These are phyloP conservation scores for Calyptomena viridis DNA, from an alignment of 2,113 vertebrate genomes.

Conservation along the genomic window DNA sequence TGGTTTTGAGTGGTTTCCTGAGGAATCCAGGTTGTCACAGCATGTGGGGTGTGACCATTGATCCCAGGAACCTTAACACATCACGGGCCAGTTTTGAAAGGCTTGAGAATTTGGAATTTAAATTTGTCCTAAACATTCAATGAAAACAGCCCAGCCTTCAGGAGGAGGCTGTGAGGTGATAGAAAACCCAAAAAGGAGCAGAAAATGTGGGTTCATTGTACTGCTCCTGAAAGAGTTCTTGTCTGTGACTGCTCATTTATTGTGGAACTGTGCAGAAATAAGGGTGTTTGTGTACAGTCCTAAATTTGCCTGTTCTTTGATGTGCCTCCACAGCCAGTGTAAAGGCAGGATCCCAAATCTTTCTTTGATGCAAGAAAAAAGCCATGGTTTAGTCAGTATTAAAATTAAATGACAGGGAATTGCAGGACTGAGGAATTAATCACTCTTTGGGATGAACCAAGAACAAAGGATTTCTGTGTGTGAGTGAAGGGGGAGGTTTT, in stretches of 20 bases:
- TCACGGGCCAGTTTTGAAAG: fast-evolving
- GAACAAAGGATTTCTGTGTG: background rate
- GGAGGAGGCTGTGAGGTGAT: background rate
- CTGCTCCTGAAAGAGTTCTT: background rate
- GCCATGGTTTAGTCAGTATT: background rate
- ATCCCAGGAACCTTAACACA: background rate
- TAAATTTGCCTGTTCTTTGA: background rate
- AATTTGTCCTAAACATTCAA: background rate
- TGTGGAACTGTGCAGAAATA: background rate
- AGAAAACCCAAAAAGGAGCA: background rate
- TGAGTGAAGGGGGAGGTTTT: background rate
- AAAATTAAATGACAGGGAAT: background rate
- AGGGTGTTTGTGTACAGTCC: background rate
- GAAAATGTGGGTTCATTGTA: background rate
- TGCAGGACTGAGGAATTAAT: background rate
- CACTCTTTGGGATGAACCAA: background rate
- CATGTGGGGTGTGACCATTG: fast-evolving
- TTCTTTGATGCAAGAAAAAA: background rate
- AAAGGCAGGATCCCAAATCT: background rate
- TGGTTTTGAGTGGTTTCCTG: background rate
- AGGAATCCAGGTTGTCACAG: background rate
- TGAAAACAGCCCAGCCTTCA: background rate
- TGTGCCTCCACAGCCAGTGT: background rate
- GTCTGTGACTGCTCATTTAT: background rate
- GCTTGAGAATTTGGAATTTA: background rate